These are phyloP conservation scores for Sphinx pinastri DNA, from an alignment of 2,888 invertebrate genomes.

Conservation along the genomic window DNA sequence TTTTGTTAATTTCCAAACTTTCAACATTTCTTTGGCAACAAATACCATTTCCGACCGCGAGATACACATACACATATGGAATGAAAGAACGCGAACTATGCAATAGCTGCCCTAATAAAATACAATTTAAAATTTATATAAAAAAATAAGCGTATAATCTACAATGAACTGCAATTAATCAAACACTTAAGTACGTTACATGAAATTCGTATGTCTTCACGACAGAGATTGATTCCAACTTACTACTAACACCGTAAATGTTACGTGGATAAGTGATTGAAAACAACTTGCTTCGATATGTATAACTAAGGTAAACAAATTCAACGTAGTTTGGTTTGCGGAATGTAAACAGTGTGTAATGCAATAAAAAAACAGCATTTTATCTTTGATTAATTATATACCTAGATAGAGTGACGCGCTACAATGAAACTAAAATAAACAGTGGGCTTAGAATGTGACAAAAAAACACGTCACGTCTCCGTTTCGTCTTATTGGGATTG, in stretches of 20 bases:
- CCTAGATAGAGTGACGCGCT: no score
- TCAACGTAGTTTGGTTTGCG: constrained; percentile 79
- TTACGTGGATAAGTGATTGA: constrained; percentile 67
- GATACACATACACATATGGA: constrained; percentile 67
- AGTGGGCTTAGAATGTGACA: no score
- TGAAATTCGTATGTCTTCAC: constrained; percentile 72
- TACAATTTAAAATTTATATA: constrained; percentile 71
- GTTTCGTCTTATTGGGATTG: no score
- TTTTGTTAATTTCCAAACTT: constrained; percentile 61
- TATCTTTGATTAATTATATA: no score
- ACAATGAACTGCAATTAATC: constrained; percentile 61
- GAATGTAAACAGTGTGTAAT: constrained; percentile 82
- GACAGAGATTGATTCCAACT: constrained; percentile 68
- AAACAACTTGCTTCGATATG: constrained; percentile 43
- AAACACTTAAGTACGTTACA: constrained; percentile 77
- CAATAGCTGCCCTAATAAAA: constrained; percentile 78
- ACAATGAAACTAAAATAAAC: no score
- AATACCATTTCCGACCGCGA: constrained; percentile 66
- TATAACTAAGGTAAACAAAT: constrained; percentile 79
- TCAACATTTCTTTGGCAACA: constrained; percentile 77
- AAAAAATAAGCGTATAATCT: constrained; percentile 75
- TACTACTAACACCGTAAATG: constrained; percentile 63
- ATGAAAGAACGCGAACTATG: constrained; percentile 71
- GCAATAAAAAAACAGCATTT: no score
- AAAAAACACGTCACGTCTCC: no score